phyloP scores from a whole-genome alignment of 1,140 invertebrate genomes.

The Lordiphosa collinella region DNA sequence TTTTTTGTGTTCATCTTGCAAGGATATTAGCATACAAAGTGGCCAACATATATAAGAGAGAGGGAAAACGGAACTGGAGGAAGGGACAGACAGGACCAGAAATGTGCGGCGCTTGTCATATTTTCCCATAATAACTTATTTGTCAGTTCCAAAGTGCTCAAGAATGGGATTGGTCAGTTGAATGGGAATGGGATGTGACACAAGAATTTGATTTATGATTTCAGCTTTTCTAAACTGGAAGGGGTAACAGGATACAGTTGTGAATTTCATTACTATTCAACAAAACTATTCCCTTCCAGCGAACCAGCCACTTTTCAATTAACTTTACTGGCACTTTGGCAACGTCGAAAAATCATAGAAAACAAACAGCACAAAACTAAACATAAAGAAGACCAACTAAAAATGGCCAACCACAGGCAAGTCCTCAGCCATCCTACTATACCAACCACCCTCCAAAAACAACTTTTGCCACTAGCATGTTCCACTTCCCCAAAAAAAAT shows the following conservation, averaged over 20 bases:
- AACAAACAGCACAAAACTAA: conserved; percentile 20
- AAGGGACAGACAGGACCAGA: conserved; percentile 15
- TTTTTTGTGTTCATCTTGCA: conserved; percentile 4
- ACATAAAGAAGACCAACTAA: conserved; percentile 41
- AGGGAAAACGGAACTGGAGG: not conserved
- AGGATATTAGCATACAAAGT: conserved; percentile 71
- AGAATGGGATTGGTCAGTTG: conserved; percentile 33
- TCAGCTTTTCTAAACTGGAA: conserved; percentile 6
- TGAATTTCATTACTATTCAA: too few species aligned
- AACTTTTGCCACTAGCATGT: conserved; percentile 38
- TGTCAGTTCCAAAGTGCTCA: conserved; percentile 31
- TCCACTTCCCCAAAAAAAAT: conserved; percentile 15
- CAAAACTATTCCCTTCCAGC: too few species aligned
- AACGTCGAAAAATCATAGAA: conserved; percentile 41
- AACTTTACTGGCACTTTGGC: conserved; percentile 36
- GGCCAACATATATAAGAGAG: conserved; percentile 54
- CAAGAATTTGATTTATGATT: conserved; percentile 5
- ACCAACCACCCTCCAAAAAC: not conserved
- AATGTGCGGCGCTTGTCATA: conserved; percentile 58
- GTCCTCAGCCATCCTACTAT: not conserved
- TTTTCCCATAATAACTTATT: conserved; percentile 73
- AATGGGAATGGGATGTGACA: conserved; percentile 3
- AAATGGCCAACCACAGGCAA: conserved; percentile 56
- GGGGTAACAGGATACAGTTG: too few species aligned
- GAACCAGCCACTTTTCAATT: conserved; percentile 31